phyloP scores from a whole-genome alignment of 2,888 invertebrate species.

The Cyclophora punctaria region DNA sequence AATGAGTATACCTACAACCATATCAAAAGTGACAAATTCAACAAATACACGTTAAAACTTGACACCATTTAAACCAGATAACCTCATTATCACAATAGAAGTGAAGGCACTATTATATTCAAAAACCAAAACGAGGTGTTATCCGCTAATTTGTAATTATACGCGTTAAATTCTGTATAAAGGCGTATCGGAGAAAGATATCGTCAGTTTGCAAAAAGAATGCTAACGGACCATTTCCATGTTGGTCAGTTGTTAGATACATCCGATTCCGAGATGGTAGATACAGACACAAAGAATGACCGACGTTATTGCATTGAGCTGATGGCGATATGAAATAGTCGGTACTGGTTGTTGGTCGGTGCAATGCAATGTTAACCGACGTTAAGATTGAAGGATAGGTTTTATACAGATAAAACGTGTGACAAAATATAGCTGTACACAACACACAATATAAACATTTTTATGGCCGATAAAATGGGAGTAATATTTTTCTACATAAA shows the following conservation, averaged over 20 bases:
- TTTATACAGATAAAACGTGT: no score
- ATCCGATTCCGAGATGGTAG: slow-evolving; percentile 26
- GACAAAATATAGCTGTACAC: no score
- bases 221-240: slow-evolving; percentile 55
- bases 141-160: slow-evolving; percentile 51
- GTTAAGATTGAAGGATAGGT: slow-evolving; percentile 1
- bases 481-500: no score
- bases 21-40: no score
- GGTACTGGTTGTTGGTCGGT: slow-evolving; percentile 1
- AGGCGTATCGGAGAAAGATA: slow-evolving; percentile 40
- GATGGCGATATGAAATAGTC: slow-evolving; percentile 9
- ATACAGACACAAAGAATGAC: slow-evolving; percentile 37
- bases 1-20: no score
- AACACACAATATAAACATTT: no score
- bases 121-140: slow-evolving; percentile 31
- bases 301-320: slow-evolving; percentile 24
- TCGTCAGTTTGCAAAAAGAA: slow-evolving; percentile 52
- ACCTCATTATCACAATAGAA: background rate
- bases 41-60: no score
- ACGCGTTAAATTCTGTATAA: slow-evolving; percentile 52
- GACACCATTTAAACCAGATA: background rate
- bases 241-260: slow-evolving; percentile 32
- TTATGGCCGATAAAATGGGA: no score
- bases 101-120: slow-evolving; percentile 22
- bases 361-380: slow-evolving; percentile 7